phyloP scores from a whole-genome alignment of 2,113 vertebrate genomes.

The Dendropsophus ebraccatus region DNA sequence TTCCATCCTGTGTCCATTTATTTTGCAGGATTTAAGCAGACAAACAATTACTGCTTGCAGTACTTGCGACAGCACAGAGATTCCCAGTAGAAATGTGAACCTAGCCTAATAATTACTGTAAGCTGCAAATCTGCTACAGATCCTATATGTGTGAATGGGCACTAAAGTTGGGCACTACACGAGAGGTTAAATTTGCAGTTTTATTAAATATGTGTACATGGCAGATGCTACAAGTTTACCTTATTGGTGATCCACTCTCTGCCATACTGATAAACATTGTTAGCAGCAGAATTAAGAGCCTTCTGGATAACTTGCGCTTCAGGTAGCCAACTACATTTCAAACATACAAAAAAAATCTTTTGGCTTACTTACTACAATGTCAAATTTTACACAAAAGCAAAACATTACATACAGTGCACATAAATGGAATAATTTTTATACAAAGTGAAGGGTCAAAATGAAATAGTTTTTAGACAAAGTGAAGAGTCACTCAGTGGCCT shows the following conservation, averaged over 20 bases:
- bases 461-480: not conserved
- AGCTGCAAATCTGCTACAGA: no score
- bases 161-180: no score
- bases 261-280: constrained; percentile 94
- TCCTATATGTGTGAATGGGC: no score
- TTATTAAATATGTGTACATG: not conserved
- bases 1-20: no score
- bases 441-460: not conserved
- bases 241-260: constrained; percentile 97
- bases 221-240: constrained; percentile 67
- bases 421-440: not conserved
- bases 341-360: constrained; percentile 28
- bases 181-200: no score
- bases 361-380: not conserved
- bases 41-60: no score
- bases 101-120: no score
- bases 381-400: not conserved
- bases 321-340: constrained; percentile 85
- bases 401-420: not conserved
- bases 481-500: not conserved
- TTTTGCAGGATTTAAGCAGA: no score
- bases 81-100: no score
- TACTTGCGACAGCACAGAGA: no score
- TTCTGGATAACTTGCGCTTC: constrained; percentile 95
- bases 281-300: constrained; percentile 93